These are phyloP conservation scores for Gymnocheta viridis DNA, from an alignment of 2,888 invertebrate species.

Conservation along the genomic window DNA sequence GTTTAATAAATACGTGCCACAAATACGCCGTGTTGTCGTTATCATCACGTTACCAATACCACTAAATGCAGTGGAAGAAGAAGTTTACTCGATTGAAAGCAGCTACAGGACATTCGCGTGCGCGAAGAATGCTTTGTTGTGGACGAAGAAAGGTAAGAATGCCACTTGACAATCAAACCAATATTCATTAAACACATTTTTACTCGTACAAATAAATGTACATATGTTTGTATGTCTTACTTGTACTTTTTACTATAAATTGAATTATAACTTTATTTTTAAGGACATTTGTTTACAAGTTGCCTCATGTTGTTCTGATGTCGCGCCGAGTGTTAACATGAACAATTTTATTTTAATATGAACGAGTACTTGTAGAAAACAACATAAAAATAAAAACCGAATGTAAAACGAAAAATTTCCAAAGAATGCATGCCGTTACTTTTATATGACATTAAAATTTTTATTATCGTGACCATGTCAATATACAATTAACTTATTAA, in stretches of 20 bases:
- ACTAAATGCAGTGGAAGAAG: slow-evolving; percentile 91
- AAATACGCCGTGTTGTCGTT: slow-evolving; percentile 72
- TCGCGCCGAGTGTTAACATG: slow-evolving; percentile 39
- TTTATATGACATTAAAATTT: slow-evolving; percentile 34
- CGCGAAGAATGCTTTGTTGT: slow-evolving; percentile 95
- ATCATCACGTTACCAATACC: slow-evolving; percentile 76
- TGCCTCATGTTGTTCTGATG: slow-evolving; percentile 2
- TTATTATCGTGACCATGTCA: slow-evolving; percentile 46
- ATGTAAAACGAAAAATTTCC: background rate
- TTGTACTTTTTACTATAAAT: slow-evolving; percentile 20
- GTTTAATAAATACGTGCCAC: slow-evolving; percentile 73
- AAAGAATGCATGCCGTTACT: slow-evolving; percentile 7
- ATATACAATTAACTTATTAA: slow-evolving; percentile 34
- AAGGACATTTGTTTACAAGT: slow-evolving; percentile 1
- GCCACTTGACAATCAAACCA: background rate
- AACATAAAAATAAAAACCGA: background rate
- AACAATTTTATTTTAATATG: slow-evolving; percentile 31
- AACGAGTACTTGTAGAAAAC: background rate
- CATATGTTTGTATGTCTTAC: background rate
- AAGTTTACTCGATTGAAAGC: slow-evolving; percentile 90
- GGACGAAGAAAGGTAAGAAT: slow-evolving; percentile 94
- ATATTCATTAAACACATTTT: slow-evolving; percentile 1
- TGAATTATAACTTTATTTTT: slow-evolving; percentile 31
- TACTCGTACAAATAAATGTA: background rate
- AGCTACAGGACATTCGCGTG: slow-evolving; percentile 90